These are phyloP conservation scores for Phyllopteryx taeniolatus DNA, from an alignment of 2,113 vertebrate species.

Conservation along the genomic window DNA sequence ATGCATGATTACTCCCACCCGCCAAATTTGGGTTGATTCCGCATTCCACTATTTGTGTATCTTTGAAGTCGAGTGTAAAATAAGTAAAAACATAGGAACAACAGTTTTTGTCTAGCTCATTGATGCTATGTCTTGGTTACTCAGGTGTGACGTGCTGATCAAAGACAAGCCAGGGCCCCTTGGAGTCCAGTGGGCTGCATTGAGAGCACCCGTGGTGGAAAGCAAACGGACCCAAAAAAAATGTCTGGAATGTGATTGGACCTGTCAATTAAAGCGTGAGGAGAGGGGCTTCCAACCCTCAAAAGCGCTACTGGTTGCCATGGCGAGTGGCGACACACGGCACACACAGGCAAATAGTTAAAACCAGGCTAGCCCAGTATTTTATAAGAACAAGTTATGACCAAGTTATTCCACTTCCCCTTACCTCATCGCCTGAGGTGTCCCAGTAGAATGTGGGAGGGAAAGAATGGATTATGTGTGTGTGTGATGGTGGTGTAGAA, in stretches of 20 bases:
- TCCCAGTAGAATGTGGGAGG: slow-evolving; percentile 31
- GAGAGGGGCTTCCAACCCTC: slow-evolving; percentile 46
- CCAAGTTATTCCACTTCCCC: slow-evolving; percentile 10
- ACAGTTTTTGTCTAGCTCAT: slow-evolving; percentile 4
- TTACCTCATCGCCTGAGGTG: slow-evolving; percentile 19
- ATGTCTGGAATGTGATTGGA: slow-evolving; percentile 65
- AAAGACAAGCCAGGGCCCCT: slow-evolving; percentile 33
- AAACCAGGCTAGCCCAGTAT: slow-evolving; percentile 11
- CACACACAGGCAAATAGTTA: slow-evolving; percentile 23
- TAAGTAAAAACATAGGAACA: background rate
- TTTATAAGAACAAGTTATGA: slow-evolving; percentile 39
- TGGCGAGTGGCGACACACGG: slow-evolving; percentile 34
- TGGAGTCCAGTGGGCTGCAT: slow-evolving; percentile 40
- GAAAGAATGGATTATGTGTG: slow-evolving; percentile 24
- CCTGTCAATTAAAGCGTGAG: slow-evolving; percentile 55
- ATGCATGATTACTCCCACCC: no score
- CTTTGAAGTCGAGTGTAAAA: background rate
- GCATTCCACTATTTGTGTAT: background rate
- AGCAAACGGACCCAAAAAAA: slow-evolving; percentile 59
- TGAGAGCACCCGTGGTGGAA: slow-evolving; percentile 52
- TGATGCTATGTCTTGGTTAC: slow-evolving; percentile 11
- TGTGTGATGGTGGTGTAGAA: slow-evolving; percentile 11
- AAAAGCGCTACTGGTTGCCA: slow-evolving; percentile 28
- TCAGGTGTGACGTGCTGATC: slow-evolving; percentile 49
- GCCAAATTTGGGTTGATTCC: no score